Evolutionary conservation across 2,797 vertebrate genomes (phyloP).

Genomic region (Poliocrania exsul): DNA sequence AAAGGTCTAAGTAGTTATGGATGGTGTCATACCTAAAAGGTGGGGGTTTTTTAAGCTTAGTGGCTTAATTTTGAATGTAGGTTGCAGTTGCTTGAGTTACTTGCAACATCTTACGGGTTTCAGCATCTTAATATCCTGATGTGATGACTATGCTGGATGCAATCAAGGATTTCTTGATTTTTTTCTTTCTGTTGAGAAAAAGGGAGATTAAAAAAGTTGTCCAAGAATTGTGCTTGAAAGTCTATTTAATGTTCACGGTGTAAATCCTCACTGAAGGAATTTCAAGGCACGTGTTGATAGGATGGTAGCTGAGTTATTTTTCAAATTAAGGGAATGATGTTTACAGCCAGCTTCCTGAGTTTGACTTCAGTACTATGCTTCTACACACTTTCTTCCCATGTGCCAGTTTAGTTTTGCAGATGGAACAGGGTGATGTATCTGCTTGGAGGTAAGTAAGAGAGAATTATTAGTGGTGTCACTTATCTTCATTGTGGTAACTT

Average conservation of each 20-base stretch:
- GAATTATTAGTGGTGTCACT: background rate
- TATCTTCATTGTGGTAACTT: background rate
- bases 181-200: background rate
- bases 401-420: background rate
- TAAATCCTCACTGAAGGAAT: background rate
- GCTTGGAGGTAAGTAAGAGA: background rate
- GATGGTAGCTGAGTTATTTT: background rate
- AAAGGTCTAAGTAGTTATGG: background rate
- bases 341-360: accelerated
- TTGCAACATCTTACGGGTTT: background rate
- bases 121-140: background rate
- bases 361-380: background rate
- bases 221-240: background rate
- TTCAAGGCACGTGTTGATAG: background rate
- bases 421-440: background rate
- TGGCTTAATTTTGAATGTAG: background rate
- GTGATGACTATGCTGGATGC: background rate
- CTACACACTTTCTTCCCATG: background rate
- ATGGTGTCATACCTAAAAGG: background rate
- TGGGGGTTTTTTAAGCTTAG: background rate
- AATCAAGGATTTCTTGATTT: background rate
- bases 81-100: background rate
- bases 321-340: background rate
- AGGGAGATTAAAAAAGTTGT: background rate
- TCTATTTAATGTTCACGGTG: background rate